Conservation (phyloP, 2,113 vertebrate species). For the Tragelaphus buxtoni region DNA sequence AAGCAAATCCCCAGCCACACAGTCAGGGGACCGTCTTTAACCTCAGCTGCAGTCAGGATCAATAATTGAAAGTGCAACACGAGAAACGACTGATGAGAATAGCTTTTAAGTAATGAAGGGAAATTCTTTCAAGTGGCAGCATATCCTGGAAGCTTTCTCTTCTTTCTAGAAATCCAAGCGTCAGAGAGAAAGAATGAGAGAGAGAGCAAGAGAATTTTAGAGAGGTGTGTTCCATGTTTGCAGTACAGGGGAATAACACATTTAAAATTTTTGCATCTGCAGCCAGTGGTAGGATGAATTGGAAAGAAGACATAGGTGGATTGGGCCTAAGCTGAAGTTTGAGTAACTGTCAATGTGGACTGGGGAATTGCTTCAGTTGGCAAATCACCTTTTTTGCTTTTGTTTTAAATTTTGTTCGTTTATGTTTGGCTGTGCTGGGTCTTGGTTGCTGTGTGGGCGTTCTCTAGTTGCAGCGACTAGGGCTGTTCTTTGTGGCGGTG, state of each 20-base stretch:
- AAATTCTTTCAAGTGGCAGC: neutral
- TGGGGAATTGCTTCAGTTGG: neutral
- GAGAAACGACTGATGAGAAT: neutral
- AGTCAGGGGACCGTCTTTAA: neutral
- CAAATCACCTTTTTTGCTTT: neutral
- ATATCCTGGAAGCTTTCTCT: neutral
- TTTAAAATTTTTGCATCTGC: neutral
- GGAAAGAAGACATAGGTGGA: neutral
- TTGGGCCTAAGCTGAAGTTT: neutral
- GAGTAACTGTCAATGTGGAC: neutral
- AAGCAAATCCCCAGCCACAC: neutral
- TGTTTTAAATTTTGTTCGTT: neutral
- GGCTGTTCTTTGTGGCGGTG: neutral
- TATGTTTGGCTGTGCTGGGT: neutral
- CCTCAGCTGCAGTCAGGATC: neutral
- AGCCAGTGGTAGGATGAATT: neutral
- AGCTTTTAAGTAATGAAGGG: constrained; percentile 19
- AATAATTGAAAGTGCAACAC: neutral
- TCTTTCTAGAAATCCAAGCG: constrained; percentile 17
- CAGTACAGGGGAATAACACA: neutral
- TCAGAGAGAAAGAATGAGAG: neutral
- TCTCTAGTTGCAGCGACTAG: neutral
- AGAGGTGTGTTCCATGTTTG: neutral
- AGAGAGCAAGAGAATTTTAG: neutral
- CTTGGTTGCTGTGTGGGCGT: neutral